Evolutionary conservation across 2,888 invertebrate species (phyloP).

Genomic region (Syrphus vitripennis): DNA sequence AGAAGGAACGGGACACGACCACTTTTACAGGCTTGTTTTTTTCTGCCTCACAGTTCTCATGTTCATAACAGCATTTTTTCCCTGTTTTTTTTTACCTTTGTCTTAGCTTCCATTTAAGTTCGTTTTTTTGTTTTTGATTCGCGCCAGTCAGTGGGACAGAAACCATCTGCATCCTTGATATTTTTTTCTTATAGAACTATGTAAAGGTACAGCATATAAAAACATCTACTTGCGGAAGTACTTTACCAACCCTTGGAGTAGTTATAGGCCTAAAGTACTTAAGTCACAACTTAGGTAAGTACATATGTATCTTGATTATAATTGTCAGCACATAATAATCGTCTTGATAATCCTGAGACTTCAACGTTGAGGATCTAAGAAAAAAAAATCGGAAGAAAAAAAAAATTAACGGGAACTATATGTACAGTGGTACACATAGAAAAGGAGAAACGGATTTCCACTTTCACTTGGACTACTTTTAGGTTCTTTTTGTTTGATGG

Average conservation of each 20-base stretch:
- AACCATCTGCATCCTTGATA: constrained; percentile 5
- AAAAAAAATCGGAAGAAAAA: neutral
- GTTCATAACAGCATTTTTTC: constrained; percentile 41
- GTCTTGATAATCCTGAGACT: neutral
- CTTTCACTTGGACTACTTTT: constrained; percentile 42
- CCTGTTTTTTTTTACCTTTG: neutral
- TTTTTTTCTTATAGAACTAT: neutral
- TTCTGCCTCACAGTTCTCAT: neutral
- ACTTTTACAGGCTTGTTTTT: constrained; percentile 1
- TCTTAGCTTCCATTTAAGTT: neutral
- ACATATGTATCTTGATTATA: constrained; percentile 32
- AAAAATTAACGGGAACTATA: neutral
- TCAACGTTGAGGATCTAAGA: neutral
- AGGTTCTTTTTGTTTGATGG: neutral
- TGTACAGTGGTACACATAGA: neutral
- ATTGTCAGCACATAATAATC: constrained; percentile 53
- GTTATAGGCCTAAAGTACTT: constrained; percentile 27
- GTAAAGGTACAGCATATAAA: neutral
- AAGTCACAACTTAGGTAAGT: neutral
- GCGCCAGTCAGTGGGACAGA: neutral
- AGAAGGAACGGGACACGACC: constrained; percentile 20
- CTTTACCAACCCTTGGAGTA: constrained; percentile 2
- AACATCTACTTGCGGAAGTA: constrained; percentile 22
- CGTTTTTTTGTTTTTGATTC: neutral
- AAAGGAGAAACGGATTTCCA: constrained; percentile 29